Evolutionary conservation across 2,113 vertebrate genomes (phyloP).

Genomic region (Ageneiosus marmoratus): DNA sequence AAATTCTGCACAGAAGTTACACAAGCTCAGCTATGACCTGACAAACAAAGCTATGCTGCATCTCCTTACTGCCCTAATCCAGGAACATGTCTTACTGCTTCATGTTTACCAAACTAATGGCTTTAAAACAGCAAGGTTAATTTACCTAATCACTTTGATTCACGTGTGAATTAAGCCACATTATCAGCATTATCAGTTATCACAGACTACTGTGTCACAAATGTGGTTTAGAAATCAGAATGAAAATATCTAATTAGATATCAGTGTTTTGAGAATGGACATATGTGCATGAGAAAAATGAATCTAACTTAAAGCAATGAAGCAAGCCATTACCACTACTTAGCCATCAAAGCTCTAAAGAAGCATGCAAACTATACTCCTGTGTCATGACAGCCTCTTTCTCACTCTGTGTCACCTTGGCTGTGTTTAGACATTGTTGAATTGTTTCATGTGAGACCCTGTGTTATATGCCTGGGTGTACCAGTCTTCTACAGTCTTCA

Average conservation of each 20-base stretch:
- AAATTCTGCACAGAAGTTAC: neutral
- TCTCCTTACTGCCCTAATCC: neutral
- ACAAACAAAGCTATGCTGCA: neutral
- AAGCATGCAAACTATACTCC: neutral
- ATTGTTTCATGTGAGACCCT: conserved; percentile 48
- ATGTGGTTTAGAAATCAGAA: neutral
- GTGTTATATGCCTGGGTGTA: conserved; percentile 1
- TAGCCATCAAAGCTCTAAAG: neutral
- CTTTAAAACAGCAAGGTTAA: neutral
- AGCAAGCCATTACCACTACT: neutral
- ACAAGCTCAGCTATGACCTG: neutral
- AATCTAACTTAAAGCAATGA: neutral
- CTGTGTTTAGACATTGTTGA: conserved; percentile 61
- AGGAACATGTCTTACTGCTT: neutral
- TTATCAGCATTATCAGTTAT: neutral
- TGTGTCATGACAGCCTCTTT: conserved; percentile 3
- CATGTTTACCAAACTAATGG: neutral
- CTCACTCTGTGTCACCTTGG: conserved; percentile 21
- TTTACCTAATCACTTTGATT: neutral
- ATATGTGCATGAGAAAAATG: neutral
- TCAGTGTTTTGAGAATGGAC: neutral
- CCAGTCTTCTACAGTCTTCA: conserved; percentile 49
- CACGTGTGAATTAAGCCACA: neutral
- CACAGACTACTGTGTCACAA: neutral
- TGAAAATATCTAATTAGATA: neutral